These are phyloP conservation scores for Cyprinus carpio DNA, from an alignment of 2,113 vertebrate species.

Conservation along the genomic window DNA sequence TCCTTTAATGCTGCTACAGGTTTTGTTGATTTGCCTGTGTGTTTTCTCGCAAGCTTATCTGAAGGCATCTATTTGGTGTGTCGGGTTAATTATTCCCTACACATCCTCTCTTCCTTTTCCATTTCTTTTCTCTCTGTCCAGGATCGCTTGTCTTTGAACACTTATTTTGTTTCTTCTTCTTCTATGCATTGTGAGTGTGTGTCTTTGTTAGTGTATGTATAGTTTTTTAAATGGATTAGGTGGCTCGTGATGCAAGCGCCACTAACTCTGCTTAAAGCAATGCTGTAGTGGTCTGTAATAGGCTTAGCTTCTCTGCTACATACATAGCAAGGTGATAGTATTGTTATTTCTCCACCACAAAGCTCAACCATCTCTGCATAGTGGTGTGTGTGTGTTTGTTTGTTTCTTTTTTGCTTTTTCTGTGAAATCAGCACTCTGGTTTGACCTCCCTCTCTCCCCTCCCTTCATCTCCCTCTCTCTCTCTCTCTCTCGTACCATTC, in stretches of 20 bases:
- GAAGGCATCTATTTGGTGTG: slow-evolving; percentile 32
- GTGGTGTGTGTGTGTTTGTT: slow-evolving; percentile 22
- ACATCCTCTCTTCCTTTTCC: neutral
- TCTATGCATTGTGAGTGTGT: slow-evolving; percentile 32
- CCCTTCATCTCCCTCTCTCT: slow-evolving; percentile 38
- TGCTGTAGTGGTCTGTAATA: slow-evolving; percentile 47
- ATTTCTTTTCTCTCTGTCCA: slow-evolving; percentile 22
- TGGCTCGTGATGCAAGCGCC: slow-evolving; percentile 68
- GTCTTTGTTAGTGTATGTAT: slow-evolving; percentile 23
- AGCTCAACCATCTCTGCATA: slow-evolving; percentile 57
- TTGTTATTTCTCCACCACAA: slow-evolving; percentile 63
- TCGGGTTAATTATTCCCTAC: slow-evolving; percentile 10
- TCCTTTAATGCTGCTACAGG: slow-evolving; percentile 17
- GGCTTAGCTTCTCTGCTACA: slow-evolving; percentile 40
- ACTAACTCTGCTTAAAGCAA: slow-evolving; percentile 62
- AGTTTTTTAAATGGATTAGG: slow-evolving; percentile 70
- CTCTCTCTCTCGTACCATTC: slow-evolving; percentile 56
- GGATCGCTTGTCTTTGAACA: neutral
- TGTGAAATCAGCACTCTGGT: slow-evolving; percentile 62
- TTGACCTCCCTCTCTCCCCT: slow-evolving; percentile 60
- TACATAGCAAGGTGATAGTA: slow-evolving; percentile 50
- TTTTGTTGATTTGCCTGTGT: slow-evolving; percentile 27
- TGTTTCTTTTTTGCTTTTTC: slow-evolving; percentile 52
- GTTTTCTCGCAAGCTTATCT: slow-evolving; percentile 37
- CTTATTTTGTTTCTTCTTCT: slow-evolving; percentile 19